These are phyloP conservation scores for Punctoribates punctum DNA, from an alignment of 2,888 invertebrate species.

Conservation along the genomic window DNA sequence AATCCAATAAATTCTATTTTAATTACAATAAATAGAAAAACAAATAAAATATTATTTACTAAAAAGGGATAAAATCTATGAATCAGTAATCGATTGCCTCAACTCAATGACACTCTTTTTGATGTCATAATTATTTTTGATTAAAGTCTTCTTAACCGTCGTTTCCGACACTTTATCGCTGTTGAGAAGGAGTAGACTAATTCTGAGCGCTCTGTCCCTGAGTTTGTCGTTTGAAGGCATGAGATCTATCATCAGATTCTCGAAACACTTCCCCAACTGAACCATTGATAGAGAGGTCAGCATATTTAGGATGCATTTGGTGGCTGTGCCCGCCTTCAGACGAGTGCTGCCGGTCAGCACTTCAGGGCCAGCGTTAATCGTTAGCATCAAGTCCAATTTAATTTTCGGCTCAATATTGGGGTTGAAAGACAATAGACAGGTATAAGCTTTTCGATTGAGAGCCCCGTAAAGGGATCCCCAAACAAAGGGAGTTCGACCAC, in stretches of 20 bases:
- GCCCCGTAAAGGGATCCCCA: conserved; percentile 45
- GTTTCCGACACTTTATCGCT: not conserved
- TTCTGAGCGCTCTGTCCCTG: conserved; percentile 43
- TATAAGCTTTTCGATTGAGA: conserved; percentile 35
- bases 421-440: conserved; percentile 43
- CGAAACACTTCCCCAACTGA: conserved; percentile 45
- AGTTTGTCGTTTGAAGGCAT: conserved; percentile 45
- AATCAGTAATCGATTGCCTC: conserved; percentile 37
- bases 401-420: conserved; percentile 34
- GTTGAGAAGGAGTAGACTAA: conserved; percentile 29
- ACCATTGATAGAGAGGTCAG: conserved; percentile 47
- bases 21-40: no score
- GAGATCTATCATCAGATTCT: conserved; percentile 47
- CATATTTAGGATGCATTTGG: conserved; percentile 51
- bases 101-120: conserved; percentile 15
- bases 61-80: no score
- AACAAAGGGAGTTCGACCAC: conserved; percentile 47
- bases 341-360: conserved; percentile 54
- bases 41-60: no score
- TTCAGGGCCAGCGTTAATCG: conserved; percentile 50
- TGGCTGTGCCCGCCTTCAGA: conserved; percentile 55
- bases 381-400: conserved; percentile 41
- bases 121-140: conserved; percentile 37
- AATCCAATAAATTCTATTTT: no score
- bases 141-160: not conserved